These are phyloP conservation scores for Apomyelois bistriatella DNA, from an alignment of 2,888 invertebrate species.

Conservation along the genomic window DNA sequence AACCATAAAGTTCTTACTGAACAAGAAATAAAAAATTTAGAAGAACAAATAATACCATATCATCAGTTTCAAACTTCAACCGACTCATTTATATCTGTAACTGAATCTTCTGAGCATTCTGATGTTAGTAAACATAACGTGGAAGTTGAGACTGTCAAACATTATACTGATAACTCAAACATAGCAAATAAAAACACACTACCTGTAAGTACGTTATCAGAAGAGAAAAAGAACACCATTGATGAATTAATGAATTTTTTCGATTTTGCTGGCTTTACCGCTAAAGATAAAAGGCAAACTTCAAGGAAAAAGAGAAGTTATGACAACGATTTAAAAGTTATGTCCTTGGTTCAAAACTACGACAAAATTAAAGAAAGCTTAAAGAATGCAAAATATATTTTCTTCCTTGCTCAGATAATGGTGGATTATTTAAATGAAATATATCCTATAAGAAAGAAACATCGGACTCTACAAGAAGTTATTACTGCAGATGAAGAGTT, in stretches of 20 bases:
- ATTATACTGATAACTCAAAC: slow-evolving; percentile 29
- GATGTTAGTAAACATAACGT: slow-evolving; percentile 29
- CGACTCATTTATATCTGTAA: slow-evolving; percentile 15
- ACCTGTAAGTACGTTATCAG: slow-evolving; percentile 32
- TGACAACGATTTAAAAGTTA: slow-evolving; percentile 43
- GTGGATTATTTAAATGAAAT: slow-evolving; percentile 58
- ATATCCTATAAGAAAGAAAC: slow-evolving; percentile 47
- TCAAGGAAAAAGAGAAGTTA: slow-evolving; percentile 51
- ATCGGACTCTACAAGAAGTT: slow-evolving; percentile 46
- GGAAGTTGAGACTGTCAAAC: slow-evolving; percentile 31
- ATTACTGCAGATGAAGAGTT: slow-evolving; percentile 55
- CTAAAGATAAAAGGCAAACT: slow-evolving; percentile 27
- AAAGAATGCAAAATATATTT: slow-evolving; percentile 47
- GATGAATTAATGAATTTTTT: slow-evolving; percentile 68
- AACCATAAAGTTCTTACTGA: slow-evolving; percentile 45
- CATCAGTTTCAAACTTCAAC: slow-evolving; percentile 25
- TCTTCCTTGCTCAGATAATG: slow-evolving; percentile 45
- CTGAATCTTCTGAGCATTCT: slow-evolving; percentile 19
- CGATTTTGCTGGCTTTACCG: slow-evolving; percentile 48
- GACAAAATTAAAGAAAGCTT: slow-evolving; percentile 47
- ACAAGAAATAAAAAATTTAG: slow-evolving; percentile 52
- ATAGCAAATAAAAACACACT: slow-evolving; percentile 18
- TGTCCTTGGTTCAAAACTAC: slow-evolving; percentile 45
- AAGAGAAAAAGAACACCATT: slow-evolving; percentile 63
- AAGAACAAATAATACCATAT: slow-evolving; percentile 64